Evolutionary conservation across 2,888 invertebrate species (phyloP).

Genomic region (Drosophila pseudotalamancana): DNA sequence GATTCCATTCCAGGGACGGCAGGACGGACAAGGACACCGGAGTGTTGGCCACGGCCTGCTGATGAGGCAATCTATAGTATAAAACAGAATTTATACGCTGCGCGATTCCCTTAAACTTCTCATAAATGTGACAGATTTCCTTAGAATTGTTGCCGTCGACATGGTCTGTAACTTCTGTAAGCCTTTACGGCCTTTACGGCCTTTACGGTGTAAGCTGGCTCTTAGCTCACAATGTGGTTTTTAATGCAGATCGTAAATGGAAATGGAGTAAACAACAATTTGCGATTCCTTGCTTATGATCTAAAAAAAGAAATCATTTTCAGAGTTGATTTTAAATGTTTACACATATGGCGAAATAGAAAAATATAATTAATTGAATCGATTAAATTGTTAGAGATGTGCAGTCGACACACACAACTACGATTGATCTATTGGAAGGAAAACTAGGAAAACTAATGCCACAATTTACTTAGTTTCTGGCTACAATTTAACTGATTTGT

Average conservation of each 20-base stretch:
- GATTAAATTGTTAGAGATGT: no score
- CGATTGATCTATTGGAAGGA: conserved; percentile 1
- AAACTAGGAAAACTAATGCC: conserved; percentile 3
- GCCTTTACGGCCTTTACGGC: conserved; percentile 30
- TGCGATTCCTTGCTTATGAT: neutral
- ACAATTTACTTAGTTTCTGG: conserved; percentile 29
- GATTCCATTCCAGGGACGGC: conserved; percentile 45
- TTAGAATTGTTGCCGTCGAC: conserved; percentile 17
- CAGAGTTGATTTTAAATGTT: no score
- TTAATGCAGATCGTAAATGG: conserved; percentile 20
- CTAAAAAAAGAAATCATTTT: no score
- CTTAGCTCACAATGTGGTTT: conserved; percentile 28
- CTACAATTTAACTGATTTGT: conserved; percentile 32
- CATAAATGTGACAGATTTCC: conserved; percentile 53
- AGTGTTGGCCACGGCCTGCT: conserved; percentile 9
- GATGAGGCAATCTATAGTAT: conserved; percentile 32
- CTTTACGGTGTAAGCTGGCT: conserved; percentile 8
- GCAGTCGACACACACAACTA: no score
- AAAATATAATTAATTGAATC: no score
- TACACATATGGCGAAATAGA: no score
- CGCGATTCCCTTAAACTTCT: conserved; percentile 25
- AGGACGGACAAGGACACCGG: conserved; percentile 9
- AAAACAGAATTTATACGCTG: conserved; percentile 51
- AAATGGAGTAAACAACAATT: neutral
- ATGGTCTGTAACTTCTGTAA: conserved; percentile 17